phyloP scores from a whole-genome alignment of 2,113 vertebrate species.

The Hirundichthys speculiger region DNA sequence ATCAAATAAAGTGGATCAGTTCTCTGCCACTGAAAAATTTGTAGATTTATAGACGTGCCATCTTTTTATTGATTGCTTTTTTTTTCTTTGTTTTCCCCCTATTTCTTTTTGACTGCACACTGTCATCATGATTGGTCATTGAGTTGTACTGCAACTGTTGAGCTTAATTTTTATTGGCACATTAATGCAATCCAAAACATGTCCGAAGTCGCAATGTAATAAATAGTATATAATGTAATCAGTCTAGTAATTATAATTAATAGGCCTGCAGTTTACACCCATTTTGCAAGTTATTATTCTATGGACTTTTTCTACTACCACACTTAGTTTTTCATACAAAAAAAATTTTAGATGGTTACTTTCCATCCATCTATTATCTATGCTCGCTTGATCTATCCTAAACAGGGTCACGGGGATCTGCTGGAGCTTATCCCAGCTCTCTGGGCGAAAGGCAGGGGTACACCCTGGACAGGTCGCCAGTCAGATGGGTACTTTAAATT shows the following conservation, averaged over 20 bases:
- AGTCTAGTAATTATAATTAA: conserved; percentile 13
- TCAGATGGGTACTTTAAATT: no score
- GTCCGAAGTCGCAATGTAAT: conserved; percentile 13
- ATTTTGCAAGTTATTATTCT: background rate
- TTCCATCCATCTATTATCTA: no score
- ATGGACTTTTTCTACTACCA: background rate
- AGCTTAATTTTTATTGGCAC: conserved; percentile 10
- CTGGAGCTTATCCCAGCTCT: no score
- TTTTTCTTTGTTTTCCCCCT: no score
- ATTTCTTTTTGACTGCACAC: background rate
- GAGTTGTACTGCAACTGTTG: conserved; percentile 2
- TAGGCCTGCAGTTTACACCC: background rate
- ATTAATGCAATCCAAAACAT: conserved; percentile 10
- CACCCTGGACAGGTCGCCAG: no score
- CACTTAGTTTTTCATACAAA: background rate
- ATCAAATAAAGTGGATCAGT: conserved; percentile 90
- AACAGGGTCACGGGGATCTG: no score
- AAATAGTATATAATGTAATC: conserved; percentile 10
- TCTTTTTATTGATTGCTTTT: background rate
- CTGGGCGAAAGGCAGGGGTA: no score
- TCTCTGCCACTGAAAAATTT: conserved; percentile 76
- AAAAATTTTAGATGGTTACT: no score
- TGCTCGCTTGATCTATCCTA: no score
- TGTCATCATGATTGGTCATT: conserved; percentile 10
- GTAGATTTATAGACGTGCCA: conserved; percentile 9